A percentile compares a stretch with the other conserved stretches of the same genome.
Conservation (phyloP, 2,797 vertebrate species). For the Platalea minor region DNA sequence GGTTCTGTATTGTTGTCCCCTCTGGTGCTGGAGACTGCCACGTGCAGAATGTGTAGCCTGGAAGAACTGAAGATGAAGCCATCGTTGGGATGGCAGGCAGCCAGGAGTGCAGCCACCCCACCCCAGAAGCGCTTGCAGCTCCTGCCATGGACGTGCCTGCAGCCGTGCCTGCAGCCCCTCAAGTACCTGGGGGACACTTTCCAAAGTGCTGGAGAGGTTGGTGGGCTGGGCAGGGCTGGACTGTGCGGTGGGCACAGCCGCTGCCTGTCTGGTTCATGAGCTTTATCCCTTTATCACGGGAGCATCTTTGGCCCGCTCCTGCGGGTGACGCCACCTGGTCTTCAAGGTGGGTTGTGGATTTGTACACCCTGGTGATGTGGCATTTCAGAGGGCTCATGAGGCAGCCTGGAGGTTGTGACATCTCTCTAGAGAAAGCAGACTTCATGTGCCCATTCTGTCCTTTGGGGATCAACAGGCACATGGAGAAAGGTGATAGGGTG, state of each 20-base stretch:
- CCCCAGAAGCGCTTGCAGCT: not conserved
- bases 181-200: not conserved
- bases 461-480: not conserved
- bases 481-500: not conserved
- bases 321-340: not conserved
- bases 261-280: not conserved
- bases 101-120: not conserved
- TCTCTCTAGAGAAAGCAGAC: not conserved
- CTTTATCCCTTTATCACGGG: not conserved
- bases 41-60: rapidly evolving
- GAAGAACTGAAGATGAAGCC: not conserved
- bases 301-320: not conserved
- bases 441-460: not conserved
- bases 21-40: not conserved
- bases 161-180: not conserved
- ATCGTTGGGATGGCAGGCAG: not conserved
- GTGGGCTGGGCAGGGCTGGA: not conserved
- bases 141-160: not conserved
- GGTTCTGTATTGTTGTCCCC: not conserved
- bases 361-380: not conserved
- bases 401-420: not conserved
- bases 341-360: not conserved
- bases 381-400: not conserved
- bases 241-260: rapidly evolving
- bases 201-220: not conserved